Percentiles rank a stretch among this genome's conserved stretches.
These are phyloP conservation scores for Laothoe populi DNA, from an alignment of 2,888 invertebrate genomes.

Conservation along the genomic window DNA sequence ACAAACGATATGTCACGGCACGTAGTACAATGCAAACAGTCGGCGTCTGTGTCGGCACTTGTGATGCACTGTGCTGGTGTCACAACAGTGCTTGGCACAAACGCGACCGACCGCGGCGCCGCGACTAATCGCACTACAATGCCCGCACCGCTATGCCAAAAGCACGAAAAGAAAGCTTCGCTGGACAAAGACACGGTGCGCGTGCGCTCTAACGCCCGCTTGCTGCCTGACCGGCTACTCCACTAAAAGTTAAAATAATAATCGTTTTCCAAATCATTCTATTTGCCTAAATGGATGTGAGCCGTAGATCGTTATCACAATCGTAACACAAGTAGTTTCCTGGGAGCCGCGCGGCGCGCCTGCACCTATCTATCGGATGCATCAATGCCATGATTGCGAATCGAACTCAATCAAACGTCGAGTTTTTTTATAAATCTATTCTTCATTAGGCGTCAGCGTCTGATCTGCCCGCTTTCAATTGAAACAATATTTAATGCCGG, in stretches of 20 bases:
- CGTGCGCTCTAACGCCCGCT: constrained; percentile 46
- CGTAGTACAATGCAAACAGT: constrained; percentile 82
- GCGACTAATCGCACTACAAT: constrained; percentile 76
- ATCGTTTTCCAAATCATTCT: constrained; percentile 1
- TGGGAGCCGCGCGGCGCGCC: constrained; percentile 7
- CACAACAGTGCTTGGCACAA: constrained; percentile 65
- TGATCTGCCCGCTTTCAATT: constrained; percentile 82
- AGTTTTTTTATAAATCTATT: constrained; percentile 73
- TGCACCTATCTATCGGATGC: constrained; percentile 41
- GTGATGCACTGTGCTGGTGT: constrained; percentile 67
- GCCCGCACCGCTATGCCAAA: constrained; percentile 56
- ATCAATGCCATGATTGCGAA: constrained; percentile 63
- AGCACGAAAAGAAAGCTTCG: constrained; percentile 54
- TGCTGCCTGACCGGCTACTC: neutral
- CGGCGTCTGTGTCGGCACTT: constrained; percentile 77
- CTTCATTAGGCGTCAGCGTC: constrained; percentile 76
- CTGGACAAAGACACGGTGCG: constrained; percentile 69
- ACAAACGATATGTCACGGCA: constrained; percentile 81
- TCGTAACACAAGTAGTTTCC: constrained; percentile 69
- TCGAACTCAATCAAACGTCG: constrained; percentile 72
- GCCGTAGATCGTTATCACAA: constrained; percentile 49
- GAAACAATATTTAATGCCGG: constrained; percentile 84
- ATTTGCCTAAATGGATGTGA: constrained; percentile 22
- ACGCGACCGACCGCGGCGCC: constrained; percentile 61
- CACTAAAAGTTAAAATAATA: constrained; percentile 19